phyloP scores from a whole-genome alignment of 2,113 vertebrate species.

The Brachyhypopomus gauderio region DNA sequence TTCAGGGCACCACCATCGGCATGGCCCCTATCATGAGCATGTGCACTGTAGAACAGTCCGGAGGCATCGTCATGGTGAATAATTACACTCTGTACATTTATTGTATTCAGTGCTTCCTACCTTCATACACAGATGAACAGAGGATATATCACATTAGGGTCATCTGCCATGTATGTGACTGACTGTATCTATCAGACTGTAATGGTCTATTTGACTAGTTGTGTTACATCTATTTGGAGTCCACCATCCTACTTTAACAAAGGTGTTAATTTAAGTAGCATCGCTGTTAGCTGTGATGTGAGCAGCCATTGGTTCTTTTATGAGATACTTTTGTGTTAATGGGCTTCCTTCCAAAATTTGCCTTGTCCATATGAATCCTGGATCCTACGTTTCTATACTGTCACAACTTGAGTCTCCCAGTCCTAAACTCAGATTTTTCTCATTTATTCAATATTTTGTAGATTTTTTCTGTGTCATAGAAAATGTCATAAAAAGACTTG shows the following conservation, averaged over 20 bases:
- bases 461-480: conserved; percentile 5
- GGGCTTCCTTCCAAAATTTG: not conserved
- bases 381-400: not conserved
- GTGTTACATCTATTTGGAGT: no score
- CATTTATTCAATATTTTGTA: conserved; percentile 18
- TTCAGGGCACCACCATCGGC: conserved; percentile 95
- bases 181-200: no score
- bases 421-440: not conserved
- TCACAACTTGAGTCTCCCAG: not conserved
- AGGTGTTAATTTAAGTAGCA: no score
- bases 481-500: not conserved
- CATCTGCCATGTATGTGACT: no score
- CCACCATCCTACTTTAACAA: no score
- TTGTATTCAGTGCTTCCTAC: not conserved
- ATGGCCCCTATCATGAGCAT: conserved; percentile 99
- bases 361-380: not conserved
- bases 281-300: no score
- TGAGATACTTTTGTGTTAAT: no score
- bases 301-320: no score
- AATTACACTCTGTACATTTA: not conserved
- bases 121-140: not conserved
- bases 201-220: no score
- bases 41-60: conserved; percentile 95
- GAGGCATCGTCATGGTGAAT: conserved; percentile 93
- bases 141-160: not conserved